Percentiles rank a stretch among this genome's conserved stretches.
Evolutionary conservation across 1,140 invertebrate species (phyloP).

Genomic region (Trinorchestia longiramus): DNA sequence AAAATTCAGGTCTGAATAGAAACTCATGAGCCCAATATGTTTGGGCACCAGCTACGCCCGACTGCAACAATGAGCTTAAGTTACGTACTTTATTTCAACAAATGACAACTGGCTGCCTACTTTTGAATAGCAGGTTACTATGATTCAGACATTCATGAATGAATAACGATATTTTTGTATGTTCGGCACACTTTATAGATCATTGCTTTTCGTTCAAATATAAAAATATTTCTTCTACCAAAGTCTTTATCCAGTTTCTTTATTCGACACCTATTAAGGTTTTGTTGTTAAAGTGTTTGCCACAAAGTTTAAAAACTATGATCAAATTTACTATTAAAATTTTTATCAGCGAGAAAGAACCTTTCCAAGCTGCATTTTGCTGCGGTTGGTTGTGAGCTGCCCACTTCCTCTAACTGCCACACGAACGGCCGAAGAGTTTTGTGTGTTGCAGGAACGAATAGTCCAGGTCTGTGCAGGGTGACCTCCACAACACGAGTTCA

Average conservation of each 20-base stretch:
- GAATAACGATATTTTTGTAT: neutral
- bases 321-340: neutral
- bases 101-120: neutral
- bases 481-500: conserved; percentile 15
- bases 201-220: neutral
- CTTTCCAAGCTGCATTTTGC: neutral
- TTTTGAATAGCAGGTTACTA: neutral
- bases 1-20: neutral
- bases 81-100: neutral
- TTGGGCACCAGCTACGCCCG: neutral
- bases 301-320: neutral
- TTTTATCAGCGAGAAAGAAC: neutral
- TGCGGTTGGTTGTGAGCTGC: neutral
- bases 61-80: neutral
- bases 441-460: neutral
- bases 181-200: neutral
- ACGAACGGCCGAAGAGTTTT: neutral
- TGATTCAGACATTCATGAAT: neutral
- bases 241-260: neutral
- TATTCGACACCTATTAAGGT: neutral
- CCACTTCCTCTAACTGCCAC: neutral
- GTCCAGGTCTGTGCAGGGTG: neutral
- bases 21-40: neutral
- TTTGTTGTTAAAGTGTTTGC: neutral
- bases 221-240: neutral